Percentiles rank a stretch among this genome's conserved stretches.
Evolutionary conservation across 2,113 vertebrate species (phyloP).

Genomic region (Neopipo cinnamomea): DNA sequence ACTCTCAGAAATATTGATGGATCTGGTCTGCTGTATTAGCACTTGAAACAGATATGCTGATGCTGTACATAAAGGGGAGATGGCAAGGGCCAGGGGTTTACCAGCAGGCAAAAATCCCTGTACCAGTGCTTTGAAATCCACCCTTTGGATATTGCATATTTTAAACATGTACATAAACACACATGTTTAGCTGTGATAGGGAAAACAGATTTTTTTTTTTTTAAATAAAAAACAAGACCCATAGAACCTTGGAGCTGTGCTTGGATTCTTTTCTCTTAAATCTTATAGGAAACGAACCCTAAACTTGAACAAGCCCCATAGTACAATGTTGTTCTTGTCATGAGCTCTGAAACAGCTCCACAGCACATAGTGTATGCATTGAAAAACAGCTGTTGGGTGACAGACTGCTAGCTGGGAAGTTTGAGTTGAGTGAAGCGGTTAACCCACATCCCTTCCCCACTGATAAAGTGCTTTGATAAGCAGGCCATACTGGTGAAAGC

Average conservation of each 20-base stretch:
- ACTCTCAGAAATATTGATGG: not conserved
- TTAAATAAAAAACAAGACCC: not conserved
- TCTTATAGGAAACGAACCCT: slow-evolving; percentile 24
- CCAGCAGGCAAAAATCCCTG: not conserved
- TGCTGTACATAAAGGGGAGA: not conserved
- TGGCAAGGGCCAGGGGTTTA: not conserved
- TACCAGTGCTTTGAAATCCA: not conserved
- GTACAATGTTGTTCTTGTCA: slow-evolving; percentile 77
- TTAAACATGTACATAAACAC: not conserved
- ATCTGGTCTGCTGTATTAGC: not conserved
- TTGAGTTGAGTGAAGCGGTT: slow-evolving; percentile 80
- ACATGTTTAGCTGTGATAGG: not conserved
- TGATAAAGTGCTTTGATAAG: slow-evolving; percentile 99
- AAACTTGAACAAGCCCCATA: not conserved
- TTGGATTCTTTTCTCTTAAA: not conserved
- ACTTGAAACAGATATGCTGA: not conserved
- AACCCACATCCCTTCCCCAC: slow-evolving; percentile 89
- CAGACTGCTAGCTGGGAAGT: slow-evolving; percentile 78
- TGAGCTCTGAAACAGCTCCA: slow-evolving; percentile 43
- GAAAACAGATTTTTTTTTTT: not conserved
- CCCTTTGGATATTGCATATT: not conserved
- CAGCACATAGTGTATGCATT: slow-evolving; percentile 71
- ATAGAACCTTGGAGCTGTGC: not conserved
- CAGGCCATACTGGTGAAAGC: slow-evolving; percentile 75
- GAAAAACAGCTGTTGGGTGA: slow-evolving; percentile 87